Evolutionary conservation across 2,797 vertebrate species (phyloP).

Genomic region (Emys orbicularis): DNA sequence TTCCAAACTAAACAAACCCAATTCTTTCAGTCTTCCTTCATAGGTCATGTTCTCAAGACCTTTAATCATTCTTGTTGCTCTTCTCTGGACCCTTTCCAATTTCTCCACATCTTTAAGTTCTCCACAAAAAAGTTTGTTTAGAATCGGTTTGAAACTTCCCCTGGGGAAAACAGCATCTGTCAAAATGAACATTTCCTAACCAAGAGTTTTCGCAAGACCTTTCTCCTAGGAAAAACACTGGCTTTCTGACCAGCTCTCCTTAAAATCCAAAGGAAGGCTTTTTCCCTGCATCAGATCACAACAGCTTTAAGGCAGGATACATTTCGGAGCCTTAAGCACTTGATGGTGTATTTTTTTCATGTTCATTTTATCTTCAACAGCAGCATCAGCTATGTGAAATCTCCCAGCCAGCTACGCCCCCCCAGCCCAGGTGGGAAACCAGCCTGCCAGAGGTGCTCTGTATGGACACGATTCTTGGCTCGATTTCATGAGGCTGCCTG

Average conservation of each 20-base stretch:
- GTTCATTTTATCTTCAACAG: background rate
- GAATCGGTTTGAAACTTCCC: slow-evolving; percentile 45
- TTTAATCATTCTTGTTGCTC: too few species aligned
- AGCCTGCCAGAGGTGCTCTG: rapidly evolving
- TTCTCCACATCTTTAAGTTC: too few species aligned
- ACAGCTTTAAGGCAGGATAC: rapidly evolving
- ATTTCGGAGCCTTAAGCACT: rapidly evolving
- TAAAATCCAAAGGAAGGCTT: background rate
- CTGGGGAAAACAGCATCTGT: background rate
- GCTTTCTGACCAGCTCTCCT: background rate
- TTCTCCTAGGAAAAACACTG: rapidly evolving
- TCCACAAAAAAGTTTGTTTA: slow-evolving; percentile 6
- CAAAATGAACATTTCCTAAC: background rate
- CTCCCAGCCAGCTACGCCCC: background rate
- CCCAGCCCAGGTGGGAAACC: background rate
- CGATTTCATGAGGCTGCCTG: background rate
- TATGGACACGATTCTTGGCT: background rate
- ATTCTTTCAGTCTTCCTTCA: too few species aligned
- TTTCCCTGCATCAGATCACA: rapidly evolving
- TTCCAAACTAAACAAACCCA: too few species aligned
- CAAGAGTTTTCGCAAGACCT: background rate
- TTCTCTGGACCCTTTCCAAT: too few species aligned
- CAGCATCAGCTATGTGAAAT: rapidly evolving
- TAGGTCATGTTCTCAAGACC: too few species aligned
- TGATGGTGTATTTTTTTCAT: rapidly evolving